A percentile compares a stretch with the other conserved stretches of the same genome.
phyloP scores from a whole-genome alignment of 2,888 invertebrate species.

The Drosophila helvetica region DNA sequence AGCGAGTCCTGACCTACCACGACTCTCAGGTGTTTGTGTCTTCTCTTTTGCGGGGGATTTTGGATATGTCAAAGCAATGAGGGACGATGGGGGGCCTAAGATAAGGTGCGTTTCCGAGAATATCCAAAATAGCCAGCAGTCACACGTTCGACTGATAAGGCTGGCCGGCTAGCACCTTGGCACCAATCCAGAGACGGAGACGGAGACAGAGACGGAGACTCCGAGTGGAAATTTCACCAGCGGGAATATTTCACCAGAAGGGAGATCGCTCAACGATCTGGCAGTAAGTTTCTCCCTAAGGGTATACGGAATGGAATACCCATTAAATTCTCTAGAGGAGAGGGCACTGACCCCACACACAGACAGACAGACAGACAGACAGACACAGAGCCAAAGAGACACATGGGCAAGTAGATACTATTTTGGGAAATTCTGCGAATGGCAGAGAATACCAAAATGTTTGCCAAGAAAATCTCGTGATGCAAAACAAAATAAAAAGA shows the following conservation, averaged over 20 bases:
- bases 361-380: slow-evolving; percentile 24
- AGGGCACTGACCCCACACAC: slow-evolving; percentile 62
- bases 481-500: neutral
- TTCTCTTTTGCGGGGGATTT: neutral
- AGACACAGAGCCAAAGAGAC: slow-evolving; percentile 9
- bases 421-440: slow-evolving; percentile 28
- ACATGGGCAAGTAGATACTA: neutral
- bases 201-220: neutral
- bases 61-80: neutral
- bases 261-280: slow-evolving; percentile 12
- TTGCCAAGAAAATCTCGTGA: slow-evolving; percentile 42
- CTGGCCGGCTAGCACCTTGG: slow-evolving; percentile 19
- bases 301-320: neutral
- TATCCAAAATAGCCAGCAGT: slow-evolving; percentile 21
- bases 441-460: slow-evolving; percentile 10
- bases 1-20: neutral
- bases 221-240: neutral
- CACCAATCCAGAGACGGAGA: slow-evolving; percentile 19
- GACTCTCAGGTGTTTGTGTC: neutral
- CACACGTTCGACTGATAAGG: slow-evolving; percentile 44
- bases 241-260: slow-evolving; percentile 7
- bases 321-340: neutral
- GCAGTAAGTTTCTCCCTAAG: slow-evolving; percentile 26
- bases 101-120: slow-evolving; percentile 5
- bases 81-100: slow-evolving; percentile 16